A percentile compares a stretch with the other conserved stretches of the same genome.
These are phyloP conservation scores for Anguilla japonica DNA, from an alignment of 2,113 vertebrate genomes.

Conservation along the genomic window DNA sequence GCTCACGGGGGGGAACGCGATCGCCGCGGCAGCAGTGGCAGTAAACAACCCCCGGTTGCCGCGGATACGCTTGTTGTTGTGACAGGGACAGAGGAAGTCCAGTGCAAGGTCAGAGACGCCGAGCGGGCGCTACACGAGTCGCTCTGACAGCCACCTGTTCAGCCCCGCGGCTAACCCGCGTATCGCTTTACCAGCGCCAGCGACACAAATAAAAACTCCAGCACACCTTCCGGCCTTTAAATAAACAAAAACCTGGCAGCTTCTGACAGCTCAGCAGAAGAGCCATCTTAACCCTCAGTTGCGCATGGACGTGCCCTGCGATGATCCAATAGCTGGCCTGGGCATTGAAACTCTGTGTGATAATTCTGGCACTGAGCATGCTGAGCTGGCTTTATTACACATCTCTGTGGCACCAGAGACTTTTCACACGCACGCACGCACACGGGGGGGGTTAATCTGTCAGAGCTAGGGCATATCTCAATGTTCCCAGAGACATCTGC, in stretches of 20 bases:
- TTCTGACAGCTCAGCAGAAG: too few species aligned
- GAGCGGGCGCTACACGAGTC: not conserved
- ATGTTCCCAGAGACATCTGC: not conserved
- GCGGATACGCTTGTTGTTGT: constrained; percentile 26
- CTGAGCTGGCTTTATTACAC: too few species aligned
- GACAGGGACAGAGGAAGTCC: constrained; percentile 15
- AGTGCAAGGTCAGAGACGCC: constrained; percentile 33
- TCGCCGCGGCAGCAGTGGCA: constrained; percentile 1
- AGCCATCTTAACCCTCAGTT: too few species aligned
- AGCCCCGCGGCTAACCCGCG: not conserved
- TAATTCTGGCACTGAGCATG: not conserved
- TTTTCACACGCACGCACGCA: not conserved
- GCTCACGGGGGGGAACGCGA: constrained; percentile 14
- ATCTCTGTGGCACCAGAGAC: not conserved
- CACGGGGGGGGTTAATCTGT: not conserved
- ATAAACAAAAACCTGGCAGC: too few species aligned
- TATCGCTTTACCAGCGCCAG: not conserved
- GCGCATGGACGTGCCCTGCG: too few species aligned
- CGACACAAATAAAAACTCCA: not conserved
- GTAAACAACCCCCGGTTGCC: constrained; percentile 22
- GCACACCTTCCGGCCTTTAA: not conserved
- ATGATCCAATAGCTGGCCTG: too few species aligned
- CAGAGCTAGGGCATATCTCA: not conserved
- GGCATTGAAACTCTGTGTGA: not conserved
- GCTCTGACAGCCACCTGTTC: not conserved